Evolutionary conservation across 2,888 invertebrate species (phyloP), one percentile per base, ranked within the genome.

Genomic region (Xestia ashworthii): DNA sequence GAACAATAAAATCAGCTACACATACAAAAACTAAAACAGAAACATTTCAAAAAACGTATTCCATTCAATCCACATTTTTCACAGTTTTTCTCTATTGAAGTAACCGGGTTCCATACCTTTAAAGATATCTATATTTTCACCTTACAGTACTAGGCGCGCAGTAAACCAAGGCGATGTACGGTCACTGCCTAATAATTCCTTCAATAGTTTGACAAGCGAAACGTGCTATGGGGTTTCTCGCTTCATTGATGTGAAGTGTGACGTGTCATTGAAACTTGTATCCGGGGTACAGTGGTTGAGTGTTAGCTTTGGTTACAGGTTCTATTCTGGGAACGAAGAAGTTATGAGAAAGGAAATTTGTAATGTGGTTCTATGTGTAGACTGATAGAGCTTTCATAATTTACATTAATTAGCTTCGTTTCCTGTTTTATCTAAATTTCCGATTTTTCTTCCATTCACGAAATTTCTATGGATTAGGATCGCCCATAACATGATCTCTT

Each of bases 21-120:
- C 32, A 46, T 46, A 46, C 14, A 14, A 8, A 8, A 50, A 6
- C 46, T 0, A 44, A 58, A 32, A 58, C 25, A 58, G 16, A 16
- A 16, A n/a, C 5, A 25, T 71, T 46, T 25, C 0, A 55, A 14
- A 25, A 74, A 66, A 53, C 9, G 38, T 67, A 41, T 65, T 41
- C 14, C 53, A 60, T 67, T 32, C 38, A 74, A 74, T 32, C n/a
- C 14, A 2, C 5, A 44, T 5, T 55, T 62, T 65, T 9, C 3
- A 32, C 32, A 53, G 14, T 44, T 74, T 74, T 66, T 75, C 41
- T 66, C 8, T 19, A 32, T 55, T 9, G 25, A 48, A 44, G 25
- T 50, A 25, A 12, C 46, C 41, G 80, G 69, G 84, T 86, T 86
- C 85, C 86, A 81, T 86, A 81, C 69, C 41, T 76, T 76, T 70